These are phyloP conservation scores for Vidua macroura DNA, from an alignment of 2,113 vertebrate genomes.

Conservation along the genomic window DNA sequence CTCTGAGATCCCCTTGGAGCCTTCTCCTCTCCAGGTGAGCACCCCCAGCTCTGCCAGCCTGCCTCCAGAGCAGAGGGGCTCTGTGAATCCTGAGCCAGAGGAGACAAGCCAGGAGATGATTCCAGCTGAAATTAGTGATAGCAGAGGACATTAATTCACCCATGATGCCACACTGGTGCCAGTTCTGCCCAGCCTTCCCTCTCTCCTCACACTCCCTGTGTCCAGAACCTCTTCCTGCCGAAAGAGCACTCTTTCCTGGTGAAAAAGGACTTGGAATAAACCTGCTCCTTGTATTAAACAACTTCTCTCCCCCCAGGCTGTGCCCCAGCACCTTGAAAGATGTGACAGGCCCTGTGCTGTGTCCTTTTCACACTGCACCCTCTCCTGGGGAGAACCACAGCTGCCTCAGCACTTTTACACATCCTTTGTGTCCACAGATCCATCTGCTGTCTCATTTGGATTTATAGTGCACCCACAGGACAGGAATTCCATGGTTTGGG, in stretches of 20 bases:
- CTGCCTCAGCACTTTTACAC: neutral
- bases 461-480: neutral
- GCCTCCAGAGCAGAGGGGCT: neutral
- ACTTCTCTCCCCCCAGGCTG: neutral
- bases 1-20: neutral
- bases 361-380: neutral
- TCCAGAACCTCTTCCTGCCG: neutral
- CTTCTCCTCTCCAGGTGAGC: neutral
- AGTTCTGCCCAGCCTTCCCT: neutral
- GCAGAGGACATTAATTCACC: neutral
- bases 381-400: neutral
- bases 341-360: neutral
- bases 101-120: neutral
- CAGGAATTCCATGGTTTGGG: neutral
- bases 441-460: neutral
- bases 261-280: neutral
- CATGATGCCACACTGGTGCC: neutral
- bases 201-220: neutral
- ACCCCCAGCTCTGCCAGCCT: neutral
- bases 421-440: neutral
- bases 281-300: neutral
- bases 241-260: neutral
- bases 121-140: neutral
- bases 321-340: neutral
- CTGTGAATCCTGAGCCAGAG: neutral